Base-by-base conservation (phyloP, 2,797 vertebrate genomes). In the Sebastes reedi region DNA sequence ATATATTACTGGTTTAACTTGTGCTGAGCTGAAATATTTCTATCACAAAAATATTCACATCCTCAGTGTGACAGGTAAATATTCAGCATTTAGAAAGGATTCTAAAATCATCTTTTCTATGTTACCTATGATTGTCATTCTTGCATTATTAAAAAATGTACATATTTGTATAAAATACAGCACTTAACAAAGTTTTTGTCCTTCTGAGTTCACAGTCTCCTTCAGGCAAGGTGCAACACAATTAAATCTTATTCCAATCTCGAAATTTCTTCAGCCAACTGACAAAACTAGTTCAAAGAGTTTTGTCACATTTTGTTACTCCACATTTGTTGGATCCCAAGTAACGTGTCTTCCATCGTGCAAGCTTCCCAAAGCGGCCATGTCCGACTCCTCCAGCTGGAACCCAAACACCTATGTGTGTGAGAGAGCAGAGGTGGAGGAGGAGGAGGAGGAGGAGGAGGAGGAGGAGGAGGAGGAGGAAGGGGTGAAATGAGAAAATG, bases 321-420 rank as follows among this genome's bases (percentile, higher is more conserved):
- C 76, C 46, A 92, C 78, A 18, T 89, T 59, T 55, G 87, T 86
- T 55, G 91, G 90, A 73, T 93, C 88, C 92, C 92, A 92, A 90
- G 25, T 86, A 80, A 79, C 80, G 69, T 94, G 96, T 64, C 95
- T 94, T 55, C 94, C 95, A 10, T 83, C 6, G 76, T 97, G 96
- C 36, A 93, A 10, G 29, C 29, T 24, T 20, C 74, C 71, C 65
- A 93, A 67, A 60, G 77, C 5, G 0, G 18, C 60, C 89, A 92
- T 91, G 72, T 93, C 89, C 2, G 8, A 54, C n/a, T 81, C 72
- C 3, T 91, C 81, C 74, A 93, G 84, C 62, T 90, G 82, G 82
- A 92, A 91, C 12, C 18, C 87, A 74, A 93, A 92, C 60, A 89
- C 90, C 92, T 65, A 42, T 42, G 39, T 39, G 39, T 42, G 39